phyloP scores from a whole-genome alignment of 2,797 vertebrate genomes.

The Lophius americanus region DNA sequence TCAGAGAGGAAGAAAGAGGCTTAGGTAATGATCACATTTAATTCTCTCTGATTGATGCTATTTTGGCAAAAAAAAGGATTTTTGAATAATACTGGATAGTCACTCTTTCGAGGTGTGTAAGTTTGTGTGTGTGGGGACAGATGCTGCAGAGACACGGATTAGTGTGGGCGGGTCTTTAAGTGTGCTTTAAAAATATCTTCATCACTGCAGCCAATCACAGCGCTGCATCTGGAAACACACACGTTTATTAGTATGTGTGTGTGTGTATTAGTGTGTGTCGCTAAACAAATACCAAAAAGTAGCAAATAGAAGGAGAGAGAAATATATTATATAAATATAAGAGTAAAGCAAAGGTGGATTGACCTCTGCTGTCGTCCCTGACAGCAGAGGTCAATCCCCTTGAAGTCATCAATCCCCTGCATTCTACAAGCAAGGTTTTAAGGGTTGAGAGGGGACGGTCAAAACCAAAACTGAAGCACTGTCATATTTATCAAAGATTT shows the following conservation, averaged over 20 bases:
- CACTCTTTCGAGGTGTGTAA: not conserved
- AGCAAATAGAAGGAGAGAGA: constrained; percentile 46
- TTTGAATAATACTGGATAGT: constrained; percentile 2
- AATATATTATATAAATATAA: constrained; percentile 6
- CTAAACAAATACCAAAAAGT: not conserved
- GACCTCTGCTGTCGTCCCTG: constrained; percentile 5
- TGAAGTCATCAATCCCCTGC: too few relatives aligned
- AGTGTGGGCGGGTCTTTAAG: constrained; percentile 63
- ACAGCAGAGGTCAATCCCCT: too few relatives aligned
- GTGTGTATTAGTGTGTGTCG: constrained; percentile 34
- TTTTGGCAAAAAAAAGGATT: not conserved
- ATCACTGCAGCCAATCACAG: constrained; percentile 83
- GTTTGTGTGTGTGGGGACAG: constrained; percentile 63
- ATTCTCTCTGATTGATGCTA: not conserved
- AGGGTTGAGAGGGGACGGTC: constrained; percentile 2
- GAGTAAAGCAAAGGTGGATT: constrained; percentile 37
- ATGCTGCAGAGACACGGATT: constrained; percentile 73
- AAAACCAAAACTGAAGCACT: constrained; percentile 21
- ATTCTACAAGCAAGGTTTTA: not conserved
- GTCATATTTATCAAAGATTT: constrained; percentile 41
- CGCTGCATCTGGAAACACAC: constrained; percentile 79
- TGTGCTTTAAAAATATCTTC: constrained; percentile 81
- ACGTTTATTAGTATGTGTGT: constrained; percentile 70
- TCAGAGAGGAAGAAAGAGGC: too few relatives aligned
- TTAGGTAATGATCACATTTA: too few relatives aligned